Evolutionary conservation across 2,113 vertebrate species (phyloP).

Genomic region (Phrynocephalus versicolor): DNA sequence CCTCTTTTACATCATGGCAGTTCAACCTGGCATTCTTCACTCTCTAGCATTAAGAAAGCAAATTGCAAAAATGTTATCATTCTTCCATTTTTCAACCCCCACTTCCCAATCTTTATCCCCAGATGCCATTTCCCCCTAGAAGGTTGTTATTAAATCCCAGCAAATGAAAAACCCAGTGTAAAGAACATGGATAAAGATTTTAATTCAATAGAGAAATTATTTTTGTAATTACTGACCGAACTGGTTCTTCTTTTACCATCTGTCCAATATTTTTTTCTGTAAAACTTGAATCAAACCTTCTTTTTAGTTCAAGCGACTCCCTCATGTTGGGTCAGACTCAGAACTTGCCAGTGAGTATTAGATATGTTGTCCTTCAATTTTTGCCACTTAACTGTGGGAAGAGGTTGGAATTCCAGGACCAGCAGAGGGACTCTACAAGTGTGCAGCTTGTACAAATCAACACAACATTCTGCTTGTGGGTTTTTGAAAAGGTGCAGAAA

Average conservation of each 20-base stretch:
- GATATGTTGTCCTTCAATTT: background rate
- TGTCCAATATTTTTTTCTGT: slow-evolving; percentile 3
- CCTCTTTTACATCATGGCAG: background rate
- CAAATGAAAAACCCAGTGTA: slow-evolving; percentile 7
- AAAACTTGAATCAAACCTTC: background rate
- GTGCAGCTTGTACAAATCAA: background rate
- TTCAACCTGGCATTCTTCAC: slow-evolving; percentile 3
- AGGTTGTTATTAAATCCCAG: background rate
- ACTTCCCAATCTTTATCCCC: background rate
- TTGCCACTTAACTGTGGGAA: background rate
- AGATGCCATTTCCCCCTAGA: background rate
- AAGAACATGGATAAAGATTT: slow-evolving; percentile 7
- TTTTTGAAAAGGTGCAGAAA: background rate
- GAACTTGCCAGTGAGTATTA: background rate
- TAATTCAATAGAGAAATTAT: background rate
- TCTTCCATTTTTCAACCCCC: background rate
- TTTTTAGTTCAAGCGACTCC: slow-evolving; percentile 8
- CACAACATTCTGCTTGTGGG: background rate
- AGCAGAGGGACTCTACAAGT: background rate
- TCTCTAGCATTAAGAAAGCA: background rate
- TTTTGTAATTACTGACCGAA: slow-evolving; percentile 2
- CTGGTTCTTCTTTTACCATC: background rate
- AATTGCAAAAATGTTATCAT: background rate
- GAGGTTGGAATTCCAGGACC: background rate
- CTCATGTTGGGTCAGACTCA: slow-evolving; percentile 9